A percentile compares a stretch with the other conserved stretches of the same genome.
phyloP scores from a whole-genome alignment of 2,113 vertebrate genomes.

The Lagopus muta region DNA sequence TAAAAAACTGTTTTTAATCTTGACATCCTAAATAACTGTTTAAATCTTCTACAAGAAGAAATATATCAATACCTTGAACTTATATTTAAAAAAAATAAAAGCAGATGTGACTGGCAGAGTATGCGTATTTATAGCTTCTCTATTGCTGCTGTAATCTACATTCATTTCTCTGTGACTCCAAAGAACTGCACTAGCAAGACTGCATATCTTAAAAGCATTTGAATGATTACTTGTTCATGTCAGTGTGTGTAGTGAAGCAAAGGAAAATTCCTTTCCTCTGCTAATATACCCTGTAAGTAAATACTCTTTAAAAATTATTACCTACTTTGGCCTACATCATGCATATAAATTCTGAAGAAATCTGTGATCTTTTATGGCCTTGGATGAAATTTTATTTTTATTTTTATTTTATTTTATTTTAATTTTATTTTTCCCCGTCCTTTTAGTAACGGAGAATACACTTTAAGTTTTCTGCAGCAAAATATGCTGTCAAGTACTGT shows the following conservation, averaged over 20 bases:
- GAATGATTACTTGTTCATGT: constrained; percentile 66
- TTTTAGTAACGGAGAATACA: constrained; percentile 3
- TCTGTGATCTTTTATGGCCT: constrained; percentile 3
- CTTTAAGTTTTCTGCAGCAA: background rate
- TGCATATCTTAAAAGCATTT: constrained; percentile 68
- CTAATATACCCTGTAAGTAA: constrained; percentile 45
- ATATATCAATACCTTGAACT: constrained; percentile 63
- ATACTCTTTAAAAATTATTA: constrained; percentile 25
- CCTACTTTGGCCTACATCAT: background rate
- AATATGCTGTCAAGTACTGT: constrained; percentile 16
- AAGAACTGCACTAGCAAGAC: constrained; percentile 52
- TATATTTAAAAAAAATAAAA: constrained; percentile 35
- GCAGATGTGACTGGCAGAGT: constrained; percentile 59
- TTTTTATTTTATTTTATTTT: too few species aligned
- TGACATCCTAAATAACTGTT: constrained; percentile 67
- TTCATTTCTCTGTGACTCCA: constrained; percentile 66
- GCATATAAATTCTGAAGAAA: constrained; percentile 38
- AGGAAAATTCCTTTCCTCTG: constrained; percentile 17
- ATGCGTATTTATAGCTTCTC: constrained; percentile 72
- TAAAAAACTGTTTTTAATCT: constrained; percentile 70
- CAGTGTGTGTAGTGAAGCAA: constrained; percentile 46
- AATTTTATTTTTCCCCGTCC: background rate
- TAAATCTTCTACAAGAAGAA: constrained; percentile 58
- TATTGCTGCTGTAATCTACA: constrained; percentile 72
- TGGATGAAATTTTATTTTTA: background rate